Percentiles rank a stretch among this genome's conserved stretches.
Evolutionary conservation across 2,113 vertebrate genomes (phyloP).

Genomic region (Pelodiscus sinensis): DNA sequence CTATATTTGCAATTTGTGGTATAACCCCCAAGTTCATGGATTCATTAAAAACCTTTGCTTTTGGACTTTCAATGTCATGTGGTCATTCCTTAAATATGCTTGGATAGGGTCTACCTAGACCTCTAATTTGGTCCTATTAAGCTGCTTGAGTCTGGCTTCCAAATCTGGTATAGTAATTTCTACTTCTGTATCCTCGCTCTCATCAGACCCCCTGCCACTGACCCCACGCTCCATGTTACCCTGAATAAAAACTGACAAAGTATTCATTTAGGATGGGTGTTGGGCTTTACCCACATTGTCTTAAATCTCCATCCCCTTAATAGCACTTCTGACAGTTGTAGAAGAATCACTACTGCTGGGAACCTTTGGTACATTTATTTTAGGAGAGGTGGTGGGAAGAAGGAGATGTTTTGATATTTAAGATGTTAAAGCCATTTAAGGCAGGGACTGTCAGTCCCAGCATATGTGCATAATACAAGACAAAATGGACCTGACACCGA

Average conservation of each 20-base stretch:
- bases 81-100: neutral
- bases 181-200: neutral
- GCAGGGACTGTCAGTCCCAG: neutral
- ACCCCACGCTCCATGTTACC: neutral
- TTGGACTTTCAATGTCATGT: neutral
- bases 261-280: neutral
- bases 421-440: neutral
- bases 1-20: neutral
- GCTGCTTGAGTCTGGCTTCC: neutral
- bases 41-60: neutral
- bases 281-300: neutral
- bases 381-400: no score
- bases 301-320: neutral
- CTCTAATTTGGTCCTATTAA: neutral
- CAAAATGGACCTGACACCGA: neutral
- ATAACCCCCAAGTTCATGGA: neutral
- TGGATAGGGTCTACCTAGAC: neutral
- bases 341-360: neutral
- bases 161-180: neutral
- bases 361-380: neutral
- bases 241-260: neutral
- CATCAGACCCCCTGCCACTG: neutral
- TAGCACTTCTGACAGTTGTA: neutral
- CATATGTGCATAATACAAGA: neutral
- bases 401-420: neutral